Conservation (phyloP, 2,113 vertebrate species). For the Triplophysa dalaica region DNA sequence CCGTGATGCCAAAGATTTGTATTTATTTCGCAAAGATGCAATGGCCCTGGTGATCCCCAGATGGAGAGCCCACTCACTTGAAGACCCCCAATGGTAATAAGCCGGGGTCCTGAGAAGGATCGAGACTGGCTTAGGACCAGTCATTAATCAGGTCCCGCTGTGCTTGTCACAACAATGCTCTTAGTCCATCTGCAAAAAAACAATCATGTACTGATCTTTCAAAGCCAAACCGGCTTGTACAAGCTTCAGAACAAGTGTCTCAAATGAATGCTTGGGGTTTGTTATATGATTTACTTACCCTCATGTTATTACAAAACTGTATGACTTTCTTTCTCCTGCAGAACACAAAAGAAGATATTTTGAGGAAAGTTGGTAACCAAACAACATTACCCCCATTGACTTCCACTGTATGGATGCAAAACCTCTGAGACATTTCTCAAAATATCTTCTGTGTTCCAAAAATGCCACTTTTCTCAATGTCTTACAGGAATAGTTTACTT, state of each 20-base stretch:
- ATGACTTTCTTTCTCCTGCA: too few relatives aligned
- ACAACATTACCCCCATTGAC: too few relatives aligned
- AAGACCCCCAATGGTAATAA: conserved; percentile 17
- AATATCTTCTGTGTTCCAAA: too few relatives aligned
- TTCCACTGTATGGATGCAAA: too few relatives aligned
- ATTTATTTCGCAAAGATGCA: neutral
- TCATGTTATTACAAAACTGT: too few relatives aligned
- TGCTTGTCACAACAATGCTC: conserved; percentile 24
- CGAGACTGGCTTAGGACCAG: conserved; percentile 35
- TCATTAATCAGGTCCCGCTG: conserved; percentile 23
- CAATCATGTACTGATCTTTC: neutral
- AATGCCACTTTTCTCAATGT: too few relatives aligned
- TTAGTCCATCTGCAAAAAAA: neutral
- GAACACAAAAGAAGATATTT: too few relatives aligned
- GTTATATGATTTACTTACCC: too few relatives aligned
- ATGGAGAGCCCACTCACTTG: neutral
- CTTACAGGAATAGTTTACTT: too few relatives aligned
- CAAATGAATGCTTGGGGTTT: neutral
- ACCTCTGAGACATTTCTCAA: too few relatives aligned
- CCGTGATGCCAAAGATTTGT: neutral
- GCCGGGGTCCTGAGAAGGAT: conserved; percentile 14
- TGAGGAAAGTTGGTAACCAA: too few relatives aligned
- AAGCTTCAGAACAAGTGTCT: neutral
- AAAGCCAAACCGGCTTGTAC: neutral
- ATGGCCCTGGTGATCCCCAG: conserved; percentile 7